Percentiles rank a stretch among this genome's conserved stretches.
Evolutionary conservation across 2,888 invertebrate genomes (phyloP).

Genomic region (Xanthia togata): DNA sequence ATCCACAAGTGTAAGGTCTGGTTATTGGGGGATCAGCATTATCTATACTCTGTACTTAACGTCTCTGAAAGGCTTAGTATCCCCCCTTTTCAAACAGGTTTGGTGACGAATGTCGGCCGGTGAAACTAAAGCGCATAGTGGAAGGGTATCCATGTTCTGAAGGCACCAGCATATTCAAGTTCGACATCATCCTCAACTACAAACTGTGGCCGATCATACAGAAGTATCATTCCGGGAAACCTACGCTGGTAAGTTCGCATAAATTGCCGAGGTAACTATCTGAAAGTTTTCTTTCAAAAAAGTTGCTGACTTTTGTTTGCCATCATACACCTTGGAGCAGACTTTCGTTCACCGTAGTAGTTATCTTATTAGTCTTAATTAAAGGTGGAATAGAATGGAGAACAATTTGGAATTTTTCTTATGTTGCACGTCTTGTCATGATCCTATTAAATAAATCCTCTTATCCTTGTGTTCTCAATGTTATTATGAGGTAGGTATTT

Average conservation of each 20-base stretch:
- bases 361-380: too few species aligned
- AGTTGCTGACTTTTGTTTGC: too few species aligned
- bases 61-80: background rate
- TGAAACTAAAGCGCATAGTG: slow-evolving; percentile 93
- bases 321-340: background rate
- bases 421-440: background rate
- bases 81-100: slow-evolving; percentile 87
- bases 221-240: slow-evolving; percentile 93
- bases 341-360: background rate
- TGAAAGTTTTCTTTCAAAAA: background rate
- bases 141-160: slow-evolving; percentile 92
- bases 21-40: background rate
- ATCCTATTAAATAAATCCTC: background rate
- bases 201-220: slow-evolving; percentile 92
- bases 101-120: slow-evolving; percentile 93
- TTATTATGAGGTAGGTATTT: too few species aligned
- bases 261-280: too few species aligned
- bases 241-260: slow-evolving; percentile 90
- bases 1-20: background rate
- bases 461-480: too few species aligned
- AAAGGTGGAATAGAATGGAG: too few species aligned
- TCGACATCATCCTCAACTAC: slow-evolving; percentile 94
- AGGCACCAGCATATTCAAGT: slow-evolving; percentile 92
- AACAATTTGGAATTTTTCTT: background rate
- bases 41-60: too few species aligned